Conservation (phyloP, 2,113 vertebrate genomes). For the Corythornis madagascariensis region DNA sequence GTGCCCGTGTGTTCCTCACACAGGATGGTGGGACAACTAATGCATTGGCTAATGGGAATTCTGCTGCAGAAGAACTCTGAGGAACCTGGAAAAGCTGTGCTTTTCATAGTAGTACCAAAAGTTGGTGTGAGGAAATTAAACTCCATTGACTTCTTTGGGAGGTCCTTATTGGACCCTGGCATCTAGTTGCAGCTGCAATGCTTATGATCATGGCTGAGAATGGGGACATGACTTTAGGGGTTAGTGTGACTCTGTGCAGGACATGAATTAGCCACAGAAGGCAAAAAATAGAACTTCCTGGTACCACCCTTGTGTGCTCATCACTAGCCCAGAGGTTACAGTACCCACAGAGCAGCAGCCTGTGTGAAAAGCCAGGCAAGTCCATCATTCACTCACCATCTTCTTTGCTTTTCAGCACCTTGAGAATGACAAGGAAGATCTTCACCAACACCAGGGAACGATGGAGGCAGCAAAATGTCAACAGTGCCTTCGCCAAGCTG, state of each 20-base stretch:
- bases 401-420: constrained; percentile 30
- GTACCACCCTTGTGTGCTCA: background rate
- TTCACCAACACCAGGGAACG: constrained; percentile 93
- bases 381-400: background rate
- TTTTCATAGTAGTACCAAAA: background rate
- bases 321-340: background rate
- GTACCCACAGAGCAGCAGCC: background rate
- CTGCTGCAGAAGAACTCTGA: background rate
- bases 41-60: background rate
- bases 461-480: constrained; percentile 98
- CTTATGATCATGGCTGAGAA: background rate
- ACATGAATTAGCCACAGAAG: background rate
- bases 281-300: background rate
- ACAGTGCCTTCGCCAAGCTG: constrained; percentile 93
- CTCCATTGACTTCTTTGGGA: background rate
- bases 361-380: background rate
- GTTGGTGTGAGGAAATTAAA: background rate
- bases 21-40: background rate
- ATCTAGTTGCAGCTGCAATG: background rate
- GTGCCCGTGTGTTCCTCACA: accelerated
- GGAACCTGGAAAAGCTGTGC: background rate
- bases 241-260: background rate
- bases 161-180: background rate
- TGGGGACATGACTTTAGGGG: background rate
- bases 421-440: constrained; percentile 91